These are phyloP conservation scores for Rhabdornis inornatus DNA, from an alignment of 2,113 vertebrate genomes.

Conservation along the genomic window DNA sequence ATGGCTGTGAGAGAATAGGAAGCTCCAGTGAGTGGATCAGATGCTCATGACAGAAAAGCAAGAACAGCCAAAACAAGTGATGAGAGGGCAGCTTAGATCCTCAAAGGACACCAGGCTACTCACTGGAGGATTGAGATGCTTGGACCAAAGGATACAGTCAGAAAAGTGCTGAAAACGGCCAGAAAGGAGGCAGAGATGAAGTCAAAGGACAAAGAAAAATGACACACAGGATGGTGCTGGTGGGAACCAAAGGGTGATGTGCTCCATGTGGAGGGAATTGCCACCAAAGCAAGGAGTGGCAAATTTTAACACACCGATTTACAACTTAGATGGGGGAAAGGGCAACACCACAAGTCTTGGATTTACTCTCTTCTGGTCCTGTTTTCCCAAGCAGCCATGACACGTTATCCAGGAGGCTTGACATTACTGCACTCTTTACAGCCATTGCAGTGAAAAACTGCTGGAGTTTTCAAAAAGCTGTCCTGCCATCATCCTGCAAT, in stretches of 20 bases:
- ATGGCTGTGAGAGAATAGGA: slow-evolving; percentile 1
- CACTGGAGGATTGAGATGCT: neutral
- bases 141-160: neutral
- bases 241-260: neutral
- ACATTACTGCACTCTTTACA: neutral
- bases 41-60: neutral
- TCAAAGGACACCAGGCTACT: neutral
- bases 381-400: neutral
- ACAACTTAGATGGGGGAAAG: neutral
- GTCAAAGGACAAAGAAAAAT: neutral
- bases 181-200: neutral
- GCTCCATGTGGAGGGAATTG: fast-evolving
- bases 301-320: neutral
- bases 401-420: neutral
- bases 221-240: neutral
- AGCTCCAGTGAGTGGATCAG: neutral
- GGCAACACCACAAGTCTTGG: neutral
- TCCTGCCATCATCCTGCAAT: neutral
- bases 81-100: neutral
- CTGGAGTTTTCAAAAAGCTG: neutral
- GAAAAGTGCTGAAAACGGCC: neutral
- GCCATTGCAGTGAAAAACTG: neutral
- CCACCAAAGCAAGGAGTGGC: neutral
- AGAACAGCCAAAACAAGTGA: neutral
- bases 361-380: neutral